Percentiles rank a stretch among this genome's conserved stretches.
Conservation (phyloP, 2,888 invertebrate species). For the Philereme vetulata region DNA sequence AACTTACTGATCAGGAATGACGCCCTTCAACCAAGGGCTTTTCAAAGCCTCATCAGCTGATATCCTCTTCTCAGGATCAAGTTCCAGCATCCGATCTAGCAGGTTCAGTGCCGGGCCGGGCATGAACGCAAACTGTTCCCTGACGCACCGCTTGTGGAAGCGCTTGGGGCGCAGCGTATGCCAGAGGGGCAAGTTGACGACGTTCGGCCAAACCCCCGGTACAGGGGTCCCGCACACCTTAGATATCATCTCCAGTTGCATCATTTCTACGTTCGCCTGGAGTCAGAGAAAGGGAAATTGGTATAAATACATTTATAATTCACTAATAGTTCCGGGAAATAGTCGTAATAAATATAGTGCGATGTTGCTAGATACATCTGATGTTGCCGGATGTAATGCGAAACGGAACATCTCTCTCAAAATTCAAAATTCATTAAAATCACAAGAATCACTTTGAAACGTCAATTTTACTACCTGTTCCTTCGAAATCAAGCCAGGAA, state of each 20-base stretch:
- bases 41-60: slow-evolving; percentile 97
- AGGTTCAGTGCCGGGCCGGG: slow-evolving; percentile 94
- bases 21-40: slow-evolving; percentile 95
- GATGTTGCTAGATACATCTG: too few species aligned
- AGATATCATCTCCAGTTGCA: slow-evolving; percentile 97
- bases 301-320: too few species aligned
- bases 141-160: slow-evolving; percentile 92
- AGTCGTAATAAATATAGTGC: too few species aligned
- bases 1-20: slow-evolving; percentile 94
- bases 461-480: too few species aligned
- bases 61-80: slow-evolving; percentile 97
- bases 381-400: too few species aligned
- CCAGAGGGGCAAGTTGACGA: slow-evolving; percentile 96
- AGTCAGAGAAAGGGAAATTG: slow-evolving; percentile 16
- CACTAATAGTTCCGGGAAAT: neutral
- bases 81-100: slow-evolving; percentile 96
- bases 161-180: slow-evolving; percentile 96
- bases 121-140: slow-evolving; percentile 97
- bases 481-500: too few species aligned
- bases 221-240: slow-evolving; percentile 97
- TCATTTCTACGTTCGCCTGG: slow-evolving; percentile 95
- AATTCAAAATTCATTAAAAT: too few species aligned
- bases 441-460: too few species aligned
- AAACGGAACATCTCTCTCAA: too few species aligned
- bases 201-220: slow-evolving; percentile 98